Percentiles rank a stretch among this genome's conserved stretches.
These are phyloP conservation scores for Coleophora deauratella DNA, from an alignment of 2,888 invertebrate genomes.

Conservation along the genomic window DNA sequence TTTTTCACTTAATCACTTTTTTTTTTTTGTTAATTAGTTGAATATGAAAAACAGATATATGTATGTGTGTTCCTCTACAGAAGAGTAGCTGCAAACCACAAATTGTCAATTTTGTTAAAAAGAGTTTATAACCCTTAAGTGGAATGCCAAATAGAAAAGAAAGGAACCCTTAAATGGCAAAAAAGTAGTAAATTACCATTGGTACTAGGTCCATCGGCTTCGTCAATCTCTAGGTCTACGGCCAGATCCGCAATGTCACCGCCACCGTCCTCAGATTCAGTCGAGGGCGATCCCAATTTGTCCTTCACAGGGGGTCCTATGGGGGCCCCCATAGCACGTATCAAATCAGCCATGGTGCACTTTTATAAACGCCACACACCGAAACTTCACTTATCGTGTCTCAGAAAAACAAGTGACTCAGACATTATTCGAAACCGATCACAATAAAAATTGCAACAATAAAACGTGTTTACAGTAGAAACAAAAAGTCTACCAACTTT, in stretches of 20 bases:
- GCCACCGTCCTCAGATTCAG: conserved; percentile 89
- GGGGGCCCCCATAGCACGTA: conserved; percentile 78
- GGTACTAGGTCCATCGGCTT: conserved; percentile 78
- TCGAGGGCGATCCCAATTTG: conserved; percentile 87
- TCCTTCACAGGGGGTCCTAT: conserved; percentile 80
- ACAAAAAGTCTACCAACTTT: conserved; percentile 14
- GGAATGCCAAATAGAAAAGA: too few relatives aligned
- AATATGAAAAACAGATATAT: too few relatives aligned
- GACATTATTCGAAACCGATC: conserved; percentile 33
- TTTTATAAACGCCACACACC: conserved; percentile 22
- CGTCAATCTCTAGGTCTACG: conserved; percentile 80
- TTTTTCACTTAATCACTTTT: too few relatives aligned
- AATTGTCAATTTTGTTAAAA: too few relatives aligned
- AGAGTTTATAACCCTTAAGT: too few relatives aligned
- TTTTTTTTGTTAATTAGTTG: too few relatives aligned
- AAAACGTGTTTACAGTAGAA: conserved; percentile 41
- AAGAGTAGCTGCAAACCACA: too few relatives aligned
- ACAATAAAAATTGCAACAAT: conserved; percentile 16
- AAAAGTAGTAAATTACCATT: conserved; percentile 54
- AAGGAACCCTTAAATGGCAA: too few relatives aligned
- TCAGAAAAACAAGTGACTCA: conserved; percentile 38
- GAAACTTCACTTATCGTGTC: conserved; percentile 21
- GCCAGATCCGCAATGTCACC: conserved; percentile 76
- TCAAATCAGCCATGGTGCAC: conserved; percentile 78
- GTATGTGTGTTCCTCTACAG: too few relatives aligned